Conservation (phyloP, 2,113 vertebrate species). For the Chaetura pelagica region DNA sequence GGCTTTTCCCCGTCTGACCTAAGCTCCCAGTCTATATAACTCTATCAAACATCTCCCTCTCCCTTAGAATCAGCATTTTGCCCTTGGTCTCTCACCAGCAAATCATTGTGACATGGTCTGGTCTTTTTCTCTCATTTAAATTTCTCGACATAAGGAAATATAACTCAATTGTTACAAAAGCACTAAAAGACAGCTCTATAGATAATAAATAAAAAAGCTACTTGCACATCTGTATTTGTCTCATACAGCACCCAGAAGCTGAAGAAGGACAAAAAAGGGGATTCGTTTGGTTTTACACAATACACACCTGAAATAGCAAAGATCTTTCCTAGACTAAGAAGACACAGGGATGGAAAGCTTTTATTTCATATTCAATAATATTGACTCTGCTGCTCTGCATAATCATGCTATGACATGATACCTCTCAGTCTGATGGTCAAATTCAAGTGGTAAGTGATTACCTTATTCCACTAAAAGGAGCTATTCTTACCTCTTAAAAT, state of each 20-base stretch:
- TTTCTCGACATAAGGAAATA: background rate
- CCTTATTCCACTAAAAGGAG: background rate
- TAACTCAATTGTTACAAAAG: background rate
- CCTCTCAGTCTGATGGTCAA: background rate
- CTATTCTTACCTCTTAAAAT: background rate
- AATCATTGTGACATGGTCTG: background rate
- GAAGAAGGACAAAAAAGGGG: rapidly evolving
- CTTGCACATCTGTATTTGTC: background rate
- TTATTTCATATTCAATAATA: background rate
- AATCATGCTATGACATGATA: background rate
- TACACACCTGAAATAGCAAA: background rate
- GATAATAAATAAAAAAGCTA: background rate
- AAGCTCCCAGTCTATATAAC: background rate
- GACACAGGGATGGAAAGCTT: background rate
- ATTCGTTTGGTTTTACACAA: background rate
- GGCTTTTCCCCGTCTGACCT: background rate
- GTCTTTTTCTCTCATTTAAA: background rate
- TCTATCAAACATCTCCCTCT: background rate
- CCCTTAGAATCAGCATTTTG: background rate
- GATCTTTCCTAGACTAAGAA: background rate
- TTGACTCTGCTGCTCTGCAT: background rate
- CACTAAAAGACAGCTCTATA: background rate
- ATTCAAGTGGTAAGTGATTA: background rate
- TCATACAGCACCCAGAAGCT: background rate
- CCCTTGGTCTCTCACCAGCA: background rate